These are phyloP conservation scores for Xenopus borealis DNA, from an alignment of 2,113 vertebrate species.

Conservation along the genomic window DNA sequence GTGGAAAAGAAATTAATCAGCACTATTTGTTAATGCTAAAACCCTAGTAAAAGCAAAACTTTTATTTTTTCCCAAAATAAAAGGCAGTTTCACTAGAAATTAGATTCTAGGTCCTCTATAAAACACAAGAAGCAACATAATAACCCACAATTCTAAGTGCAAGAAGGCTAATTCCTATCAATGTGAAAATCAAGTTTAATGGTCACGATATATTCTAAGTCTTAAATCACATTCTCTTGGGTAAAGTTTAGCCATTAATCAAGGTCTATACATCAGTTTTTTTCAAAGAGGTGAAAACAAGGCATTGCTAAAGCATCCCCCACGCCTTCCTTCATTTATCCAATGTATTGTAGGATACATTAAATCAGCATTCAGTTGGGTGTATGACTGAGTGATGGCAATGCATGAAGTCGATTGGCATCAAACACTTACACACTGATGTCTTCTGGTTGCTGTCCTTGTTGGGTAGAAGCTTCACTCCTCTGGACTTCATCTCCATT, in stretches of 20 bases:
- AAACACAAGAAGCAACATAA: too few species aligned
- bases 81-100: neutral
- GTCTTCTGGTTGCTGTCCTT: conserved; percentile 98
- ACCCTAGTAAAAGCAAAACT: neutral
- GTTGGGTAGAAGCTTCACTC: conserved; percentile 96
- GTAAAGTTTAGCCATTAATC: too few species aligned
- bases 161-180: too few species aligned
- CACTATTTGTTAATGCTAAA: neutral
- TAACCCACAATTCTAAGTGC: too few species aligned
- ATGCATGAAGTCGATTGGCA: conserved; percentile 24
- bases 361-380: conserved; percentile 48
- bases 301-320: conserved; percentile 42
- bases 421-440: conserved; percentile 89
- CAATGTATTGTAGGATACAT: conserved; percentile 12
- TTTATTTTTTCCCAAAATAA: neutral
- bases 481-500: conserved; percentile 93
- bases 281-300: conserved; percentile 25
- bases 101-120: neutral
- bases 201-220: too few species aligned
- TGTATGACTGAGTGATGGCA: conserved; percentile 37
- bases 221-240: too few species aligned
- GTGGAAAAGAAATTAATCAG: neutral
- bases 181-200: too few species aligned
- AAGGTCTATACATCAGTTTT: neutral
- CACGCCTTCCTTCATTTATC: conserved; percentile 21